Percentiles rank a stretch among this genome's conserved stretches.
These are phyloP conservation scores for Idaea dimidiata DNA, from an alignment of 2,888 invertebrate genomes.

Conservation along the genomic window DNA sequence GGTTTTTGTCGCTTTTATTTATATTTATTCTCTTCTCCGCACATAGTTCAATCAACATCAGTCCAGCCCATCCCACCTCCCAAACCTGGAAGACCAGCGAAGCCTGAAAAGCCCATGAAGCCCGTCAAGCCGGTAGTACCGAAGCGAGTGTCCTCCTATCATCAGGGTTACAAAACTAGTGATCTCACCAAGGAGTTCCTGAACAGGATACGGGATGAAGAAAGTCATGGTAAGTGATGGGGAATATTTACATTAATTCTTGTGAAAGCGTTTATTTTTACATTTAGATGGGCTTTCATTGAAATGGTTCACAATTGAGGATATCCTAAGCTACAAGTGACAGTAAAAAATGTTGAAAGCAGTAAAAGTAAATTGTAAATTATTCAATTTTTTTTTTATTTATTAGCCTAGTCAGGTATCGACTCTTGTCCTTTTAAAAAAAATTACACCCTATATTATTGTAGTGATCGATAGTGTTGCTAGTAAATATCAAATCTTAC, in stretches of 20 bases:
- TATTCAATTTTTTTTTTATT: too few species aligned
- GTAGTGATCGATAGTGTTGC: too few species aligned
- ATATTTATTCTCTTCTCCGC: neutral
- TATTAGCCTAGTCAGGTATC: too few species aligned
- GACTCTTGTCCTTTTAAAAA: too few species aligned
- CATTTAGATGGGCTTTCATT: neutral
- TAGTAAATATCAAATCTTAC: too few species aligned
- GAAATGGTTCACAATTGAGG: too few species aligned
- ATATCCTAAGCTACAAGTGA: too few species aligned
- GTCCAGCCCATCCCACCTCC: neutral
- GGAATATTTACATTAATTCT: neutral
- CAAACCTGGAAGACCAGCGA: neutral
- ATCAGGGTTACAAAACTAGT: neutral
- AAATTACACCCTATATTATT: too few species aligned
- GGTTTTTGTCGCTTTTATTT: neutral
- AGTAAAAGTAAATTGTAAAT: too few species aligned
- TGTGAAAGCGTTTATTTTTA: too few species aligned
- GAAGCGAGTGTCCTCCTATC: neutral
- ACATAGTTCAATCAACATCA: neutral
- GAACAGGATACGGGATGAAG: slow-evolving; percentile 23
- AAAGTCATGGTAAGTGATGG: slow-evolving; percentile 19
- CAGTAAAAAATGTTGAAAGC: too few species aligned
- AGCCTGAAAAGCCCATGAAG: neutral
- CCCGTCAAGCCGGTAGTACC: neutral
- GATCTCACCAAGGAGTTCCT: slow-evolving; percentile 6